Evolutionary conservation across 1,140 invertebrate species (phyloP).

Genomic region (Calephelis nemesis): DNA sequence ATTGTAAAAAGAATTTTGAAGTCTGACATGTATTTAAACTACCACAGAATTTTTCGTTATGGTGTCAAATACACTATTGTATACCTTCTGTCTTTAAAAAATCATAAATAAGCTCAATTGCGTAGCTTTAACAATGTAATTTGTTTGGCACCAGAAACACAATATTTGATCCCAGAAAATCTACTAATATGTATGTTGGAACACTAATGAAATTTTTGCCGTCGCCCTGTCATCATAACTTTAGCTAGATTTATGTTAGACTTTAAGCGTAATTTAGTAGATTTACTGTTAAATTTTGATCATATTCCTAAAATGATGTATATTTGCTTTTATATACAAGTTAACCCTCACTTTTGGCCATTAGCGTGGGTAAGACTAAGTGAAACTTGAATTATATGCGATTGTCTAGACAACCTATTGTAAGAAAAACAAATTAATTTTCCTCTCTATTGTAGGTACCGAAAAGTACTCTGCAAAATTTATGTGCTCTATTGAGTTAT

Average conservation of each 20-base stretch:
- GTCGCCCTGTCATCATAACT: constrained; percentile 11
- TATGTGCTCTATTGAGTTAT: constrained; percentile 69
- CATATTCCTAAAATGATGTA: constrained; percentile 43
- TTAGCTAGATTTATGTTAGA: constrained; percentile 4
- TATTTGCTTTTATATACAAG: constrained; percentile 51
- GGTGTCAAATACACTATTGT: no score
- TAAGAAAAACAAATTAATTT: constrained; percentile 78
- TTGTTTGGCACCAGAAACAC: no score
- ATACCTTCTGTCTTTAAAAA: no score
- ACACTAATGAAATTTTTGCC: constrained; percentile 3
- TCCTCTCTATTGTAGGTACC: constrained; percentile 56
- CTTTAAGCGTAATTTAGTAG: neutral
- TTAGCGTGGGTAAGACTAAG: constrained; percentile 69
- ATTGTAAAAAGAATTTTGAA: no score
- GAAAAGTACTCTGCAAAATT: constrained; percentile 66
- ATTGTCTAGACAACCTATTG: constrained; percentile 75
- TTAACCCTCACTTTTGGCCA: constrained; percentile 48
- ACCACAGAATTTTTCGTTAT: no score
- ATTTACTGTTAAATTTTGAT: constrained; percentile 3
- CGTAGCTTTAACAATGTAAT: no score
- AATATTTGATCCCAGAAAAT: neutral
- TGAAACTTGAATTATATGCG: constrained; percentile 74
- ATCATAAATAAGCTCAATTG: no score
- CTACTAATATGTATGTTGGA: neutral
- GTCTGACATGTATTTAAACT: no score